phyloP scores from a whole-genome alignment of 2,888 invertebrate species.

The Calephelis perditalis region DNA sequence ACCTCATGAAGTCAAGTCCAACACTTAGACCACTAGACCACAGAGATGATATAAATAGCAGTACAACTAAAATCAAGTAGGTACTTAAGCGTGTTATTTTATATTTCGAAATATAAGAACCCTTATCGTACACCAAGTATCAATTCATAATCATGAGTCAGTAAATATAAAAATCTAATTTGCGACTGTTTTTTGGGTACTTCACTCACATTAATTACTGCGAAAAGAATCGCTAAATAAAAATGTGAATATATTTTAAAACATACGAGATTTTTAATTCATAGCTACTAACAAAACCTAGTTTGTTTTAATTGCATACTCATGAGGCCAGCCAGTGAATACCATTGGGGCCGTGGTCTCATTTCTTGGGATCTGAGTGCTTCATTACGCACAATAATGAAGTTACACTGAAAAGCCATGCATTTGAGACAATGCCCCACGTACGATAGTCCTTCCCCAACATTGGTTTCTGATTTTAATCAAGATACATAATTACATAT shows the following conservation, averaged over 20 bases:
- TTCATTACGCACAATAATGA: slow-evolving; percentile 20
- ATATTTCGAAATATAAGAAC: no score
- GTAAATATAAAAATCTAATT: not conserved
- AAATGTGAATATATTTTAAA: slow-evolving; percentile 10
- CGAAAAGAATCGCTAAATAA: slow-evolving; percentile 1
- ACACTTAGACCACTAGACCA: no score
- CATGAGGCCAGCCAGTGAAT: slow-evolving; percentile 11
- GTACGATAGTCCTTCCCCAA: not conserved
- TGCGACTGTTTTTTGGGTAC: not conserved
- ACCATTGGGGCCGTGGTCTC: slow-evolving; percentile 18
- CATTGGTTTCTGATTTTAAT: not conserved
- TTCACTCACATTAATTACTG: slow-evolving; percentile 12
- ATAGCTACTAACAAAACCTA: slow-evolving; percentile 7
- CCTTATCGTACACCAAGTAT: no score
- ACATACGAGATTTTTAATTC: slow-evolving; percentile 9
- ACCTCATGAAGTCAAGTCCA: no score
- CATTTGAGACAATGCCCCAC: slow-evolving; percentile 15
- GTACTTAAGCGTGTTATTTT: no score
- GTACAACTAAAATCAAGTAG: no score
- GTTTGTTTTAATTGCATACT: slow-evolving; percentile 17
- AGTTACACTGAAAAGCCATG: slow-evolving; percentile 17
- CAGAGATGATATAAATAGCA: no score
- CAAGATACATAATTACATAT: not conserved
- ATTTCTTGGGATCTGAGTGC: slow-evolving; percentile 16
- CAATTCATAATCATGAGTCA: not conserved